phyloP scores from a whole-genome alignment of 2,888 invertebrate species.

The Bombylius discolor region DNA sequence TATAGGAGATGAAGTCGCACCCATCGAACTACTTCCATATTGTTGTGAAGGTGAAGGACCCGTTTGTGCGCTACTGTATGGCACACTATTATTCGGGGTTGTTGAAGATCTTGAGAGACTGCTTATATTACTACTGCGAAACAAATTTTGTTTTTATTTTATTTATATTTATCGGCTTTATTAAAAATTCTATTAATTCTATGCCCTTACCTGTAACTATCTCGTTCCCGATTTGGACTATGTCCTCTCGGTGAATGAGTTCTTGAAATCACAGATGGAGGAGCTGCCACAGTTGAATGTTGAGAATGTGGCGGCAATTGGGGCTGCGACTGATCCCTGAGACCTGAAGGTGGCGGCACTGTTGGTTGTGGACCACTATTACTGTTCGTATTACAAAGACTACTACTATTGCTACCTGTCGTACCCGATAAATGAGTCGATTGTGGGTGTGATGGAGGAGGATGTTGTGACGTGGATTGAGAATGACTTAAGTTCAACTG shows the following conservation, averaged over 20 bases:
- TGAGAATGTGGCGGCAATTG: constrained; percentile 23
- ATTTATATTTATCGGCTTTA: background rate
- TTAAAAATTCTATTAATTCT: constrained; percentile 1
- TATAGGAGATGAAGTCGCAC: constrained; percentile 32
- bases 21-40: constrained; percentile 20
- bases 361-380: constrained; percentile 15
- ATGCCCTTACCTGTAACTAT: constrained; percentile 61
- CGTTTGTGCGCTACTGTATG: constrained; percentile 21
- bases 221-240: constrained; percentile 67
- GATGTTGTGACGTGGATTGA: constrained; percentile 3
- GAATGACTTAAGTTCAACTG: no score
- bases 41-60: constrained; percentile 30
- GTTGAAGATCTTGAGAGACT: constrained; percentile 60
- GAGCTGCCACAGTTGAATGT: constrained; percentile 26
- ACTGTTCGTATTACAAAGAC: constrained; percentile 11
- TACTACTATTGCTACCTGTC: constrained; percentile 10
- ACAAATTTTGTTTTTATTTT: constrained; percentile 2
- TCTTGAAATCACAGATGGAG: constrained; percentile 39
- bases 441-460: constrained; percentile 17
- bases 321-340: constrained; percentile 20
- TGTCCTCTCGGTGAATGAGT: constrained; percentile 65
- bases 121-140: constrained; percentile 65
- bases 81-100: constrained; percentile 20
- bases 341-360: constrained; percentile 15
- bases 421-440: constrained; percentile 15